phyloP scores from a whole-genome alignment of 2,888 invertebrate genomes.

The Thereva unica region DNA sequence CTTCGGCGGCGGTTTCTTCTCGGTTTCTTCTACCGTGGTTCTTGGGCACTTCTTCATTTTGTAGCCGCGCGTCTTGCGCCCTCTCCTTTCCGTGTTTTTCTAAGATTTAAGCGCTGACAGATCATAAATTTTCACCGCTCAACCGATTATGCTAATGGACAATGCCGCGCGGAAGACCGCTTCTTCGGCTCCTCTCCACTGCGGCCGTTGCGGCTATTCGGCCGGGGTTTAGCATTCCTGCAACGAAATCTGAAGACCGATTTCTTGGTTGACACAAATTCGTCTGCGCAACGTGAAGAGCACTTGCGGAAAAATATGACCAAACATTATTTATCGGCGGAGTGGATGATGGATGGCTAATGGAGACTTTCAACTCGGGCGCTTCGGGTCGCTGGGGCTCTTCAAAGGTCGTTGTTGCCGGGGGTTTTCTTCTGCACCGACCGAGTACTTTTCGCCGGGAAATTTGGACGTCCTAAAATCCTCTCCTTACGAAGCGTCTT shows the following conservation, averaged over 20 bases:
- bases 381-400: neutral
- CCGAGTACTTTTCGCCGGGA: neutral
- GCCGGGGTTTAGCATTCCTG: too few species aligned
- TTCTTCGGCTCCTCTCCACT: neutral
- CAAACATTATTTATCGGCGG: too few species aligned
- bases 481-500: too few species aligned
- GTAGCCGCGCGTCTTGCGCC: neutral
- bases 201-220: too few species aligned
- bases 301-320: too few species aligned
- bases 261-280: too few species aligned
- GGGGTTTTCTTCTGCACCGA: neutral
- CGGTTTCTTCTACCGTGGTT: neutral
- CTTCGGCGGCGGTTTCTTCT: conserved; percentile 2
- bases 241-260: too few species aligned
- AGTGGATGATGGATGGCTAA: too few species aligned
- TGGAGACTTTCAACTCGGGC: conserved; percentile 1
- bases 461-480: too few species aligned
- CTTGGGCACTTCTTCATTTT: too few species aligned
- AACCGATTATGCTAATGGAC: conserved; percentile 24
- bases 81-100: conserved; percentile 4
- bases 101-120: conserved; percentile 20
- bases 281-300: too few species aligned
- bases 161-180: conserved; percentile 8
- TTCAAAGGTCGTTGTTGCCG: neutral
- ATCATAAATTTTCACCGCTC: conserved; percentile 26